These are phyloP conservation scores for Parazoanthus swiftii DNA, from an alignment of 92 coral and sea anemone genomes.

Conservation along the genomic window DNA sequence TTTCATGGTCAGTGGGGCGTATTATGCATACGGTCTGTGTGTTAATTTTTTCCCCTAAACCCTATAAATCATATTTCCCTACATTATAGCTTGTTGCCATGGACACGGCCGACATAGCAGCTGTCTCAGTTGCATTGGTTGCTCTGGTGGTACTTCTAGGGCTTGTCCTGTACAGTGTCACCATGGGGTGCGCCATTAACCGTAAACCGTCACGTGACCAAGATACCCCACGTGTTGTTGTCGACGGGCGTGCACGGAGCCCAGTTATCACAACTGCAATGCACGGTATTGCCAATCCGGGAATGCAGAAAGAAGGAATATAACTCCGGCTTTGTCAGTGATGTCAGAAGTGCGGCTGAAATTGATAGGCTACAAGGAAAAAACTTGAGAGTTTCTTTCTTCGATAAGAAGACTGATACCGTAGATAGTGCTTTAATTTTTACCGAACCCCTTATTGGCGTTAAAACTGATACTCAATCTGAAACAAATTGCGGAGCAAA, in stretches of 20 bases:
- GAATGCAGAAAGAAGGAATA: not conserved
- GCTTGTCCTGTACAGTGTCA: not conserved
- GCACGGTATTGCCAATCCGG: not conserved
- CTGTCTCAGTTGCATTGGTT: not conserved
- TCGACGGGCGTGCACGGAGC: not conserved
- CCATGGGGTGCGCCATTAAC: conserved; percentile 3
- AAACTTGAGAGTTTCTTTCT: too few species aligned
- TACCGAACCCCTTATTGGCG: too few species aligned
- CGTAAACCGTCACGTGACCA: not conserved
- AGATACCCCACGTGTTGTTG: not conserved
- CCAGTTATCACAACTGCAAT: not conserved
- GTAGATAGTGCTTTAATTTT: too few species aligned
- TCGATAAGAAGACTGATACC: too few species aligned
- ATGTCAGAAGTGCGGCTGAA: too few species aligned
- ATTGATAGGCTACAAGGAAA: too few species aligned
- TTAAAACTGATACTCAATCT: too few species aligned
- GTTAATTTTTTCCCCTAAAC: too few species aligned
- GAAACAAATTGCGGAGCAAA: too few species aligned
- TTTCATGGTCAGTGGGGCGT: too few species aligned
- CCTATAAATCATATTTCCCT: too few species aligned
- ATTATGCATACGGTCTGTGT: too few species aligned
- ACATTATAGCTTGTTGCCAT: not conserved
- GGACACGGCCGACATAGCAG: not conserved
- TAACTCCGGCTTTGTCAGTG: not conserved
- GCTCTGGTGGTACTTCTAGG: not conserved